A percentile compares a stretch with the other conserved stretches of the same genome.
Conservation (phyloP, 2,113 vertebrate species). For the Hymenochirus boettgeri region DNA sequence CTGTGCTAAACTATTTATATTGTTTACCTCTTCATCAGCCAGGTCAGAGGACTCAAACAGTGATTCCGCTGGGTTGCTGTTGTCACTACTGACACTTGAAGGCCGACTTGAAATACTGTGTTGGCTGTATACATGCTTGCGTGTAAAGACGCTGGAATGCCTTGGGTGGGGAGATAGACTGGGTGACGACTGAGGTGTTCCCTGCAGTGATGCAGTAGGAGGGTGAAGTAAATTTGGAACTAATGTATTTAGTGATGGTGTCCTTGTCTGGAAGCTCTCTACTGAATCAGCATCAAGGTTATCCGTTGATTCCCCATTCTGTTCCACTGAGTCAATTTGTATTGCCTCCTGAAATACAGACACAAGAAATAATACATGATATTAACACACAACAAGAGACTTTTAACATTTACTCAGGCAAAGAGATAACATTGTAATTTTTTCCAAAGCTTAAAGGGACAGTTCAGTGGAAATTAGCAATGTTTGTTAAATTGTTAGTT, state of each 20-base stretch:
- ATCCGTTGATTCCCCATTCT: slow-evolving; percentile 51
- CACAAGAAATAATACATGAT: slow-evolving; percentile 10
- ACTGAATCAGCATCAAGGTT: slow-evolving; percentile 46
- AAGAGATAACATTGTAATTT: too few relatives aligned
- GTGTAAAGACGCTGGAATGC: slow-evolving; percentile 50
- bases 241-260: slow-evolving; percentile 45
- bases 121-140: slow-evolving; percentile 57
- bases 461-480: too few relatives aligned
- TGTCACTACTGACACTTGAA: background rate
- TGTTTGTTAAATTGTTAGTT: too few relatives aligned
- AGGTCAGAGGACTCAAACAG: slow-evolving; percentile 61
- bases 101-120: slow-evolving; percentile 41
- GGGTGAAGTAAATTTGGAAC: slow-evolving; percentile 45
- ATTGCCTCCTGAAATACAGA: slow-evolving; percentile 69
- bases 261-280: slow-evolving; percentile 43
- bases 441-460: too few relatives aligned
- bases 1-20: slow-evolving; percentile 78
- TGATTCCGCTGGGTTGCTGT: slow-evolving; percentile 40
- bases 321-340: slow-evolving; percentile 63
- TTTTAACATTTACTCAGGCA: too few relatives aligned
- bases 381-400: background rate
- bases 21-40: slow-evolving; percentile 82
- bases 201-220: slow-evolving; percentile 14
- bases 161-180: slow-evolving; percentile 46
- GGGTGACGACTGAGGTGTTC: slow-evolving; percentile 58